A percentile compares a stretch with the other conserved stretches of the same genome.
These are phyloP conservation scores for Micropterix aruncella DNA, from an alignment of 2,888 invertebrate species.

Conservation along the genomic window DNA sequence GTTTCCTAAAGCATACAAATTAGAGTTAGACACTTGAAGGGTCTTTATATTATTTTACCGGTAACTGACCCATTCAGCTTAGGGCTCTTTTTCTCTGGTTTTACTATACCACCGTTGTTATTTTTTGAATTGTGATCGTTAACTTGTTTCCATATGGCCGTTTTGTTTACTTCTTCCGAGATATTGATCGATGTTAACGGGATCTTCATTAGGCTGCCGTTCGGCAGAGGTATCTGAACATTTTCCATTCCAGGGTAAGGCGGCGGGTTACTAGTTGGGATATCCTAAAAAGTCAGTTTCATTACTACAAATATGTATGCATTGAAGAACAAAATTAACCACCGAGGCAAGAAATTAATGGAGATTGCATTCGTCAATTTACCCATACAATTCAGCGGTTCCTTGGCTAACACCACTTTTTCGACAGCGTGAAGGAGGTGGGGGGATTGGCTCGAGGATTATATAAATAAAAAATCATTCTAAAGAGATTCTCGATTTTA, in stretches of 20 bases:
- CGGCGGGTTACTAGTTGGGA: slow-evolving; percentile 26
- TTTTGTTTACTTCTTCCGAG: slow-evolving; percentile 86
- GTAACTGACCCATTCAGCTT: slow-evolving; percentile 10
- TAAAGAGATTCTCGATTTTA: no score
- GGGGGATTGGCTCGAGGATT: no score
- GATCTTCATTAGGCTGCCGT: slow-evolving; percentile 83
- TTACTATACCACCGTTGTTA: slow-evolving; percentile 25
- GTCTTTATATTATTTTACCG: background rate
- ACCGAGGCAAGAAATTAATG: no score
- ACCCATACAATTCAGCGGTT: no score
- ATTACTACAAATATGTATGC: no score
- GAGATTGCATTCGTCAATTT: no score
- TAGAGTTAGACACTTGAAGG: background rate
- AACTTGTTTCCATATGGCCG: slow-evolving; percentile 88
- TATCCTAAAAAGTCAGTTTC: slow-evolving; percentile 23
- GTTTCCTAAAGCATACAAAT: slow-evolving; percentile 27
- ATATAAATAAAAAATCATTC: no score
- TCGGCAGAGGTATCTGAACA: slow-evolving; percentile 75
- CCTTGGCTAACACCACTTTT: no score
- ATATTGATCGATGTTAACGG: slow-evolving; percentile 77
- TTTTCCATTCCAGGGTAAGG: slow-evolving; percentile 44
- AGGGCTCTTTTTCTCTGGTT: slow-evolving; percentile 27
- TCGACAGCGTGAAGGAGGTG: no score
- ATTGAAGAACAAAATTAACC: no score
- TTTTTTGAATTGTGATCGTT: slow-evolving; percentile 51